These are phyloP conservation scores for Lagopus leucura DNA, from an alignment of 2,113 vertebrate species.

Conservation along the genomic window DNA sequence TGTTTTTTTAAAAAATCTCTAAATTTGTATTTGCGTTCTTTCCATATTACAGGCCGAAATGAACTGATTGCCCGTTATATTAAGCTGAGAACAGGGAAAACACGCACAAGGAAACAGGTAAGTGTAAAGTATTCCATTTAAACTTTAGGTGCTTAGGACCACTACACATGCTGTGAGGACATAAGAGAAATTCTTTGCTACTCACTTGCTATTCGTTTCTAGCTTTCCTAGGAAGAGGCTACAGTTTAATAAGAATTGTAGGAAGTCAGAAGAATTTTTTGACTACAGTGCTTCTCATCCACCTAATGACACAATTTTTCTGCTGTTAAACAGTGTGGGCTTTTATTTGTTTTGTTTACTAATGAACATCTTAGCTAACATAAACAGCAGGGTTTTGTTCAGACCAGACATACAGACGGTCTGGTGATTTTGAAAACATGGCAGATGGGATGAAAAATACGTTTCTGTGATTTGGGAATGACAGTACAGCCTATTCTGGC, in stretches of 20 bases:
- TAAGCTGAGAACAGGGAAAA: slow-evolving; percentile 96
- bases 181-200: not conserved
- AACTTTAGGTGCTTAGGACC: not conserved
- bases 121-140: not conserved
- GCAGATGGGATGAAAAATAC: fast-evolving
- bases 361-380: not conserved
- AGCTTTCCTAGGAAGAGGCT: not conserved
- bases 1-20: not conserved
- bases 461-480: not conserved
- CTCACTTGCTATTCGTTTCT: not conserved
- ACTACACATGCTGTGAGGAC: not conserved
- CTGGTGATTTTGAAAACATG: fast-evolving
- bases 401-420: not conserved
- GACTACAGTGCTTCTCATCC: not conserved
- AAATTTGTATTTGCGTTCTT: not conserved
- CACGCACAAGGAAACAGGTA: slow-evolving; percentile 96
- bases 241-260: not conserved
- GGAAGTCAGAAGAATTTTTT: not conserved
- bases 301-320: fast-evolving
- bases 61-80: slow-evolving; percentile 96
- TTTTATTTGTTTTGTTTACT: not conserved
- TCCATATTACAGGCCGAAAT: slow-evolving; percentile 86
- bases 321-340: not conserved
- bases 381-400: not conserved
- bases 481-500: not conserved